These are phyloP conservation scores for Diphyllodes magnificus DNA, from an alignment of 2,113 vertebrate species.

Conservation along the genomic window DNA sequence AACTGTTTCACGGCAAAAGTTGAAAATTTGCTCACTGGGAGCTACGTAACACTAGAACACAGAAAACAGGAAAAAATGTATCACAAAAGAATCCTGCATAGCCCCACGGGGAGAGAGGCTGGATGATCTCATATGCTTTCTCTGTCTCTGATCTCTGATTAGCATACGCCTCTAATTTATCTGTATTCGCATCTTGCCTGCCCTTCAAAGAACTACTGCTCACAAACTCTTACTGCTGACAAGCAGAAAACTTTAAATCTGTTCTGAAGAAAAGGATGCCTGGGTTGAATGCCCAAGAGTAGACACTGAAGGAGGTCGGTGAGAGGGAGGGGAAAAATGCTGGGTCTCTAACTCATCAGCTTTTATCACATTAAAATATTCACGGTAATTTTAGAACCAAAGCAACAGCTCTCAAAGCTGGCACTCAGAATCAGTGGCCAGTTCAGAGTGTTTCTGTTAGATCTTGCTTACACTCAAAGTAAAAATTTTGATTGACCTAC, in stretches of 20 bases:
- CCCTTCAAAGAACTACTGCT: background rate
- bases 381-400: background rate
- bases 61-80: background rate
- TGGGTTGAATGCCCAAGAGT: background rate
- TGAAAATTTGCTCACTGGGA: background rate
- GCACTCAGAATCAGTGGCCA: background rate
- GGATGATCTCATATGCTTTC: background rate
- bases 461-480: background rate
- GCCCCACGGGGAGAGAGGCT: background rate
- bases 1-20: background rate
- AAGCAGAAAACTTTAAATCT: background rate
- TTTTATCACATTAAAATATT: background rate
- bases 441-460: background rate
- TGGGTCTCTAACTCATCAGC: background rate
- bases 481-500: background rate
- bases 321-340: background rate
- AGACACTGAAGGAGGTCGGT: background rate
- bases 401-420: background rate
- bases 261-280: background rate
- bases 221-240: background rate
- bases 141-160: constrained; percentile 10
- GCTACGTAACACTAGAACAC: background rate
- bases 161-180: background rate
- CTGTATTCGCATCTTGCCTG: background rate
- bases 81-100: background rate